phyloP scores from a whole-genome alignment of 2,797 vertebrate genomes.

The Pseudomugil gertrudae region DNA sequence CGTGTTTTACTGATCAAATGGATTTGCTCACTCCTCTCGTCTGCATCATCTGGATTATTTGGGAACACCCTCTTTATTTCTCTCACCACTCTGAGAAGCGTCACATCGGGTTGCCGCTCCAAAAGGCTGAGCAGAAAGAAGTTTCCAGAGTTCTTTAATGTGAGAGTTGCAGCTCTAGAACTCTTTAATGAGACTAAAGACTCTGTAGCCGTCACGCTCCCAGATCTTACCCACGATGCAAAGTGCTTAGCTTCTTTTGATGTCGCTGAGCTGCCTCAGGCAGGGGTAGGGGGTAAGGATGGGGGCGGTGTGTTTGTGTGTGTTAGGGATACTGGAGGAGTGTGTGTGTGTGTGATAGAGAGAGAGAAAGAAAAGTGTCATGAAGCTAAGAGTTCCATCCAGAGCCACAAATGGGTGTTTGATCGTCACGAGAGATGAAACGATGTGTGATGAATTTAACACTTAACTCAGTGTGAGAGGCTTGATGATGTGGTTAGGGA shows the following conservation, averaged over 20 bases:
- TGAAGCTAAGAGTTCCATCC: slow-evolving; percentile 67
- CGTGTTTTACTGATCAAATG: slow-evolving; percentile 23
- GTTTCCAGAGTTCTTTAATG: slow-evolving; percentile 74
- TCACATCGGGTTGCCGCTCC: slow-evolving; percentile 55
- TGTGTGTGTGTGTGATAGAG: slow-evolving; percentile 36
- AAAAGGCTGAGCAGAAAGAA: slow-evolving; percentile 61
- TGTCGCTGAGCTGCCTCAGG: slow-evolving; percentile 76
- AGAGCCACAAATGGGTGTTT: slow-evolving; percentile 75
- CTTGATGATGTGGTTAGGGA: slow-evolving; percentile 72
- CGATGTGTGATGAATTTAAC: slow-evolving; percentile 77
- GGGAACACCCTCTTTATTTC: slow-evolving; percentile 1
- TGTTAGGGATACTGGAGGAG: slow-evolving; percentile 46
- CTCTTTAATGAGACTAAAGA: slow-evolving; percentile 83
- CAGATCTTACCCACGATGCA: slow-evolving; percentile 83
- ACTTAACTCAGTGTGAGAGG: slow-evolving; percentile 77
- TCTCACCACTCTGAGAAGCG: slow-evolving; percentile 24
- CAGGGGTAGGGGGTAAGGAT: slow-evolving; percentile 70
- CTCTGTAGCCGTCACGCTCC: slow-evolving; percentile 77
- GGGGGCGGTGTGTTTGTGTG: slow-evolving; percentile 68
- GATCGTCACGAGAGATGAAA: slow-evolving; percentile 81
- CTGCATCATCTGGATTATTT: slow-evolving; percentile 14
- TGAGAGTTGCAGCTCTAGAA: slow-evolving; percentile 72
- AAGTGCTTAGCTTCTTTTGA: slow-evolving; percentile 83
- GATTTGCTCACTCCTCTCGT: slow-evolving; percentile 9
- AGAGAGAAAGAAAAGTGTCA: slow-evolving; percentile 29